A percentile compares a stretch with the other conserved stretches of the same genome.
phyloP scores from a whole-genome alignment of 2,797 vertebrate genomes.

The Onychomys leucogaster region DNA sequence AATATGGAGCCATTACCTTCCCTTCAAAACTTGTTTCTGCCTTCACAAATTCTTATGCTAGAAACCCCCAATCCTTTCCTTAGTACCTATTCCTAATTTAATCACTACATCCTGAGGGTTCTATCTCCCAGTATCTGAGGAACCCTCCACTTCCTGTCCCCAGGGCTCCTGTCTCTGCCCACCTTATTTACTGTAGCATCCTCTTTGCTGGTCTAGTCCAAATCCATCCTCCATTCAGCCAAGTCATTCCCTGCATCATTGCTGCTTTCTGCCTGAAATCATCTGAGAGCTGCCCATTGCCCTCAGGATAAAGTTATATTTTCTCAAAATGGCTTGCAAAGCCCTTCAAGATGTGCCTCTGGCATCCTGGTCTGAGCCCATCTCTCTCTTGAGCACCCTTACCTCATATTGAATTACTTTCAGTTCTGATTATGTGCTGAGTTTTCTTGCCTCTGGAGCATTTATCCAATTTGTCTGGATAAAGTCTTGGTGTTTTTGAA shows the following conservation, averaged over 20 bases:
- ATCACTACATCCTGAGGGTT: background rate
- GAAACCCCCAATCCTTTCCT: background rate
- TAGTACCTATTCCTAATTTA: background rate
- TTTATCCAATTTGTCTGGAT: constrained; percentile 65
- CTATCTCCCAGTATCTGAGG: background rate
- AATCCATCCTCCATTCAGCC: background rate
- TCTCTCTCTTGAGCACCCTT: constrained; percentile 16
- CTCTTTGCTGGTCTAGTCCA: background rate
- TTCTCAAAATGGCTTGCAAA: constrained; percentile 26
- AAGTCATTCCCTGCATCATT: background rate
- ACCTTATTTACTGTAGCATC: background rate
- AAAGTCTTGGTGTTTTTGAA: constrained; percentile 45
- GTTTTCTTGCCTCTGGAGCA: constrained; percentile 35
- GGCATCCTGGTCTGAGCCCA: background rate
- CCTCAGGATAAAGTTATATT: constrained; percentile 50
- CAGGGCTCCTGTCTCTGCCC: background rate
- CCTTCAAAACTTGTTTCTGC: background rate
- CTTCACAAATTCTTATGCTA: background rate
- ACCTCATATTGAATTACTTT: constrained; percentile 45
- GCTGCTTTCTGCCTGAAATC: constrained; percentile 6
- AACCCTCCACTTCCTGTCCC: background rate
- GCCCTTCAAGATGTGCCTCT: background rate
- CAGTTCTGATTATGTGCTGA: constrained; percentile 8
- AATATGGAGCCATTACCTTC: background rate
- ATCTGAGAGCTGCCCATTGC: background rate